phyloP scores from a whole-genome alignment of 2,888 invertebrate species.

The Himalopsyche anomala region DNA sequence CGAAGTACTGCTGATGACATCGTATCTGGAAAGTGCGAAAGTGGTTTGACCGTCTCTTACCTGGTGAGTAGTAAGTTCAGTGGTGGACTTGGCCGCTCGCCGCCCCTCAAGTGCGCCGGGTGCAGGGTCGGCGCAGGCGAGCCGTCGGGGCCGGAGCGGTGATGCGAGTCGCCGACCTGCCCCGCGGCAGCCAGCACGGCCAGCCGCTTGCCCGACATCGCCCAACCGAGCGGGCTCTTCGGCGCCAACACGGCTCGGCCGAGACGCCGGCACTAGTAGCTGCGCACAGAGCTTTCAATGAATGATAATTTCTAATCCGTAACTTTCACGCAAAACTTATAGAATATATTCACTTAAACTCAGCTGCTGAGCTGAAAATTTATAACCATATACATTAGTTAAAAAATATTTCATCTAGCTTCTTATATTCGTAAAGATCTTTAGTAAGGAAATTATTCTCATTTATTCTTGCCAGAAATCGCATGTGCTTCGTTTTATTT shows the following conservation, averaged over 20 bases:
- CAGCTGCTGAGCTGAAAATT: too few relatives aligned
- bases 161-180: conserved; percentile 69
- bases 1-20: too few relatives aligned
- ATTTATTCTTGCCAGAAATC: too few relatives aligned
- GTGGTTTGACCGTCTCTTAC: conserved; percentile 76
- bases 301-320: too few relatives aligned
- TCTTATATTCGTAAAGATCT: too few relatives aligned
- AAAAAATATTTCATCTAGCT: too few relatives aligned
- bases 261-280: conserved; percentile 14
- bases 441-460: too few relatives aligned
- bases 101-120: conserved; percentile 66
- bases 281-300: not conserved
- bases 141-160: conserved; percentile 69
- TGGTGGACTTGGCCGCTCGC: conserved; percentile 75
- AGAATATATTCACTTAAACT: too few relatives aligned
- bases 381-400: too few relatives aligned
- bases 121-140: conserved; percentile 70
- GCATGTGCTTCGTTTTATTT: too few relatives aligned
- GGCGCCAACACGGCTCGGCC: conserved; percentile 71
- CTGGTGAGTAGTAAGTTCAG: conserved; percentile 88
- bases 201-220: conserved; percentile 83
- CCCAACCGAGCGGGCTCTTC: conserved; percentile 77
- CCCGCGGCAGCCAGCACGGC: conserved; percentile 78
- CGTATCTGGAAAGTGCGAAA: not conserved
- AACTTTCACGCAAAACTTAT: too few relatives aligned